phyloP scores from a whole-genome alignment of 2,113 vertebrate genomes.

The Campylorhamphus procurvoides region DNA sequence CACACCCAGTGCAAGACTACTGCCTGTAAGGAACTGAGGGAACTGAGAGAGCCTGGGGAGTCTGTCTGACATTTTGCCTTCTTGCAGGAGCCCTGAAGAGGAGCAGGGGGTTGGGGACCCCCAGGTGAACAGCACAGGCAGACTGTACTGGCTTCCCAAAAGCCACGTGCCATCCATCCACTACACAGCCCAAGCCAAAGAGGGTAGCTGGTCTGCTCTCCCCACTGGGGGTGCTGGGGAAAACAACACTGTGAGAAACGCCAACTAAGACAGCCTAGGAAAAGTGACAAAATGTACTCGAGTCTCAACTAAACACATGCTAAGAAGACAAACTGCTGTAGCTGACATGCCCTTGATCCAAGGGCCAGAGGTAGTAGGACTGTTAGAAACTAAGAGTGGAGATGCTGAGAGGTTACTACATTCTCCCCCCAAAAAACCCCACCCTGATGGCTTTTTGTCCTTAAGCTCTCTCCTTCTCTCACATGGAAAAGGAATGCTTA shows the following conservation, averaged over 20 bases:
- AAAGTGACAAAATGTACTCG: not conserved
- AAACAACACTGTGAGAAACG: not conserved
- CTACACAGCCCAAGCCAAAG: fast-evolving
- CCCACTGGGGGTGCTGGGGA: fast-evolving
- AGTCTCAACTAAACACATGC: not conserved
- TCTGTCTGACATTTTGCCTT: not conserved
- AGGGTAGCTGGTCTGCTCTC: not conserved
- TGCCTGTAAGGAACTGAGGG: fast-evolving
- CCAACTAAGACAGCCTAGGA: not conserved
- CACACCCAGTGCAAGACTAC: not conserved
- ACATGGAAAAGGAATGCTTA: not conserved
- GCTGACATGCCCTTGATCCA: not conserved
- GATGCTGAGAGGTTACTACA: not conserved
- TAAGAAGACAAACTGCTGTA: not conserved
- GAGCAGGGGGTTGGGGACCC: not conserved
- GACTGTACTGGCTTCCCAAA: not conserved
- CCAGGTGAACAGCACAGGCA: not conserved
- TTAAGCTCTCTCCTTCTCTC: not conserved
- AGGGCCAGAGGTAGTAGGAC: not conserved
- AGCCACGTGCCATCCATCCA: not conserved
- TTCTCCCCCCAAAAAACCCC: not conserved
- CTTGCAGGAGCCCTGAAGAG: not conserved
- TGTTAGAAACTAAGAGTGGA: not conserved
- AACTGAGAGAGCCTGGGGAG: not conserved
- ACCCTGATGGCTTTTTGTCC: not conserved